A percentile compares a stretch with the other conserved stretches of the same genome.
Conservation (phyloP, 2,797 vertebrate genomes). For the Hozukius guyotensis region DNA sequence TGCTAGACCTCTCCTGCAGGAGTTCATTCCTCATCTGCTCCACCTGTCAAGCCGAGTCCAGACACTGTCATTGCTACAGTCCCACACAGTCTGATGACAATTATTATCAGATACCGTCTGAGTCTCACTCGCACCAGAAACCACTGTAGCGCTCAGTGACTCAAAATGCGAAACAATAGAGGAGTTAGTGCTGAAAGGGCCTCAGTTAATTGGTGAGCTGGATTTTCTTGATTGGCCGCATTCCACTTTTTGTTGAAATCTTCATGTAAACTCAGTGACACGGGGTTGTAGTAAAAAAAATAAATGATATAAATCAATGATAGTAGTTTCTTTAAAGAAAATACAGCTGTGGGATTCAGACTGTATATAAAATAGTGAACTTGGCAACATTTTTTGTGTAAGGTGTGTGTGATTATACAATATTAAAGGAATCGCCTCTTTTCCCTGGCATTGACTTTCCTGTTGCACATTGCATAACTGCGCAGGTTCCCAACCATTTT, state of each 20-base stretch:
- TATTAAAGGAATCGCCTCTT: neutral
- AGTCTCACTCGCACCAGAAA: constrained; percentile 43
- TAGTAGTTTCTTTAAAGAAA: constrained; percentile 4
- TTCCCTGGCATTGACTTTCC: neutral
- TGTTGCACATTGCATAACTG: neutral
- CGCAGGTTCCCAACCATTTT: neutral
- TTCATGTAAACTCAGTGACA: constrained; percentile 21
- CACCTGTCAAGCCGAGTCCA: constrained; percentile 87
- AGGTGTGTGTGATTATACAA: neutral
- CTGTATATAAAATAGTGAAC: neutral
- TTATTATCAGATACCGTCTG: constrained; percentile 56
- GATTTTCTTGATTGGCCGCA: constrained; percentile 63
- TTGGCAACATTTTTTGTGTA: neutral
- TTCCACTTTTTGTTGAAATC: constrained; percentile 45
- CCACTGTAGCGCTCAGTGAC: constrained; percentile 29
- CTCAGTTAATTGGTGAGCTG: constrained; percentile 41
- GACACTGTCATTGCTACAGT: constrained; percentile 72
- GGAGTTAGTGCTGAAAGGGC: constrained; percentile 29
- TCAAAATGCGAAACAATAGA: constrained; percentile 53
- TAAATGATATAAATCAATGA: neutral
- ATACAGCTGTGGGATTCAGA: neutral
- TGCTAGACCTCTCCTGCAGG: constrained; percentile 93
- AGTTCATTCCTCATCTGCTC: constrained; percentile 96
- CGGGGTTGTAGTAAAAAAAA: neutral
- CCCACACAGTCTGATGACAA: constrained; percentile 68